phyloP scores from a whole-genome alignment of 1,140 invertebrate species.

The Camponotus floridanus region DNA sequence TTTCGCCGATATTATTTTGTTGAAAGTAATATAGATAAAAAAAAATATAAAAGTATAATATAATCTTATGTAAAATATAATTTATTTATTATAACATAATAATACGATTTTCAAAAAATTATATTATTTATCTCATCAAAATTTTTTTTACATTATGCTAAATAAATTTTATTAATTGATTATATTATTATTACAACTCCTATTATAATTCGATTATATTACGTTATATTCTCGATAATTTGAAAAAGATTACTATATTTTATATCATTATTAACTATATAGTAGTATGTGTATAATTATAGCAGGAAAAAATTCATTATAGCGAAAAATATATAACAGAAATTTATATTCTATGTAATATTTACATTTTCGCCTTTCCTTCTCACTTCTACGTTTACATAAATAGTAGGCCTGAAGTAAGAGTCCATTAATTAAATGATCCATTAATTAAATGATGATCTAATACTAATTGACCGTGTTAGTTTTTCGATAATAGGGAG shows the following conservation, averaged over 20 bases:
- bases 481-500: constrained; percentile 39
- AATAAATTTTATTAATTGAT: background rate
- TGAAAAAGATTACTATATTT: background rate
- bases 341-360: background rate
- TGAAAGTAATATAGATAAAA: background rate
- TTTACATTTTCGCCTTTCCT: background rate
- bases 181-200: background rate
- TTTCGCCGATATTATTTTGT: background rate
- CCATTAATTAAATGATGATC: background rate
- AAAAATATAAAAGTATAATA: background rate
- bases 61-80: constrained; percentile 3
- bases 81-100: background rate
- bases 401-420: background rate
- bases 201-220: background rate
- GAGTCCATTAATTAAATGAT: background rate
- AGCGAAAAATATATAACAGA: background rate
- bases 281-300: too few relatives aligned
- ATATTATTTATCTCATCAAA: background rate
- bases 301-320: too few relatives aligned
- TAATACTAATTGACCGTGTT: constrained; percentile 32
- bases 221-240: background rate
- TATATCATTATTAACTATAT: too few relatives aligned
- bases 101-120: background rate
- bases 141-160: background rate
- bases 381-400: too few relatives aligned